Evolutionary conservation across 2,888 invertebrate species (phyloP).

Genomic region (Hedya salicella): DNA sequence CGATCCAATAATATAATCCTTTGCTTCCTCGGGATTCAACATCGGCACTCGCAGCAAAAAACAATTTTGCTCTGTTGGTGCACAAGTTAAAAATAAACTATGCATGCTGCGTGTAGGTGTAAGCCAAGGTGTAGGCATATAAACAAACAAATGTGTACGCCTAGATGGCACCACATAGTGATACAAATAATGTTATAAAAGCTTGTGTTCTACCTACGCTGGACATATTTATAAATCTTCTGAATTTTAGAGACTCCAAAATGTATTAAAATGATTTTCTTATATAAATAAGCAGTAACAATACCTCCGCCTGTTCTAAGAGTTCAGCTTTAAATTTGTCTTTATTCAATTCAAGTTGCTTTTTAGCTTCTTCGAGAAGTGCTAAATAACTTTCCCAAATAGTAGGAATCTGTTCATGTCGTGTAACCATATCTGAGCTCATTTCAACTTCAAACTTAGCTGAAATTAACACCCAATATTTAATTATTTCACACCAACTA

Average conservation of each 20-base stretch:
- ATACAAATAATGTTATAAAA: too few species aligned
- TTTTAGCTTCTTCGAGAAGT: slow-evolving; percentile 88
- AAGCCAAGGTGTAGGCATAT: too few species aligned
- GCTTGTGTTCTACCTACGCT: too few species aligned
- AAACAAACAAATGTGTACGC: too few species aligned
- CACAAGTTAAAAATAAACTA: too few species aligned
- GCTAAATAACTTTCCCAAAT: slow-evolving; percentile 90
- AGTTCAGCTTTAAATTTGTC: slow-evolving; percentile 89
- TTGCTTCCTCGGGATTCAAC: too few species aligned
- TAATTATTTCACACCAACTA: background rate
- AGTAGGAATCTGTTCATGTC: slow-evolving; percentile 85
- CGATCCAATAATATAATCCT: too few species aligned
- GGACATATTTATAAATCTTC: too few species aligned
- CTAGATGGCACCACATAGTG: too few species aligned
- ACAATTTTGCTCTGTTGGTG: too few species aligned
- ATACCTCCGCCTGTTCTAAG: slow-evolving; percentile 88
- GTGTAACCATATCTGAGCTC: slow-evolving; percentile 83
- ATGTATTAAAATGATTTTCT: background rate
- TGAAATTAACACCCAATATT: slow-evolving; percentile 46
- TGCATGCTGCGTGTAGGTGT: too few species aligned
- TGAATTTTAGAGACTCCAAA: background rate
- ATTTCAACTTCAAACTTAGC: slow-evolving; percentile 90
- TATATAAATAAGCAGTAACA: background rate
- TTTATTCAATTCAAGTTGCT: slow-evolving; percentile 89
- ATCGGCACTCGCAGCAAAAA: too few species aligned